These are phyloP conservation scores for Megalopta genalis DNA, from an alignment of 1,140 invertebrate species.

Conservation along the genomic window DNA sequence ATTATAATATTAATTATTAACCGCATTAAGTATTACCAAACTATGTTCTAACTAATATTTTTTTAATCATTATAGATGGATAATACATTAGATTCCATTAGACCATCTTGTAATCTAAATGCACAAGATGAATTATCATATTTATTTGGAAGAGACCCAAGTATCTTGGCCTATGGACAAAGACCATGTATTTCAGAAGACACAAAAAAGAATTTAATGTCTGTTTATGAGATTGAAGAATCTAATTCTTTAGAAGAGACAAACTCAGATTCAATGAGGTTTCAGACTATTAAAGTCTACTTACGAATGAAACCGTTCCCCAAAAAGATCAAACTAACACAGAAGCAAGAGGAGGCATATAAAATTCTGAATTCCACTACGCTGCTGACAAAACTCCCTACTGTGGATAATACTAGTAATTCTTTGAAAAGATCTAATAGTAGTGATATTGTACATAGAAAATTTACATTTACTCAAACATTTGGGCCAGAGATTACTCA, in stretches of 20 bases:
- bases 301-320: conserved; percentile 80
- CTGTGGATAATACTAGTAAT: conserved; percentile 69
- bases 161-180: conserved; percentile 73
- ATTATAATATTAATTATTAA: too few species aligned
- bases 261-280: conserved; percentile 27
- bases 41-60: neutral
- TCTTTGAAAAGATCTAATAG: conserved; percentile 69
- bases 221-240: conserved; percentile 67
- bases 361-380: conserved; percentile 70
- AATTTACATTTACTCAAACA: conserved; percentile 85
- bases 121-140: conserved; percentile 69
- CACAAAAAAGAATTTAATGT: conserved; percentile 71
- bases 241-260: conserved; percentile 1
- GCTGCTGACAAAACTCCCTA: conserved; percentile 72
- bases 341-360: conserved; percentile 68
- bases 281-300: conserved; percentile 79
- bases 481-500: conserved; percentile 83
- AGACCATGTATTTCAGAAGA: conserved; percentile 63
- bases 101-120: conserved; percentile 33
- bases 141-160: conserved; percentile 76
- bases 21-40: too few species aligned
- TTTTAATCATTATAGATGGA: conserved; percentile 57
- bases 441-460: conserved; percentile 76
- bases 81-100: conserved; percentile 63
- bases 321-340: conserved; percentile 60